A percentile compares a stretch with the other conserved stretches of the same genome.
phyloP scores from a whole-genome alignment of 2,797 vertebrate species.

The Malacoctenus gilli region DNA sequence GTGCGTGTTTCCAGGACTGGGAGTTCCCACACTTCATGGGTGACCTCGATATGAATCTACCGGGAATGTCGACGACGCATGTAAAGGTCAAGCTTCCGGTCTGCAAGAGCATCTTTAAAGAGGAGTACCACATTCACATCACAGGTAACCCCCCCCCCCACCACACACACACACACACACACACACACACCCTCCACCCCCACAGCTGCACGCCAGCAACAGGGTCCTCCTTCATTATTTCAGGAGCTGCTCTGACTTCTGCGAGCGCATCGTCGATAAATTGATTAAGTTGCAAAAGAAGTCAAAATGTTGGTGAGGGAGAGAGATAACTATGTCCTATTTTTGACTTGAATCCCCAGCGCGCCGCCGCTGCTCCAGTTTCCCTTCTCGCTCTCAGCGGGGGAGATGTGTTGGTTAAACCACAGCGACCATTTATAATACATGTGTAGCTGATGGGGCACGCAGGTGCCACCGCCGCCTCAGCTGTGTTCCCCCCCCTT shows the following conservation, averaged over 20 bases:
- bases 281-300: conserved; percentile 33
- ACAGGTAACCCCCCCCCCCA: too few species aligned
- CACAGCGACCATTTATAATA: conserved; percentile 59
- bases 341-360: conserved; percentile 38
- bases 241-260: not conserved
- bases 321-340: conserved; percentile 42
- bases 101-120: conserved; percentile 93
- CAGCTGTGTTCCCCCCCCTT: not conserved
- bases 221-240: conserved; percentile 11
- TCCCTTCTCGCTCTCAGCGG: conserved; percentile 20
- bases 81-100: conserved; percentile 94
- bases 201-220: conserved; percentile 20
- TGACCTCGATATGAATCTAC: conserved; percentile 95
- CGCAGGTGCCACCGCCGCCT: conserved; percentile 45
- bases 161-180: conserved; percentile 56
- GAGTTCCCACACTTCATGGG: conserved; percentile 99
- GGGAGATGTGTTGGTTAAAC: conserved; percentile 53
- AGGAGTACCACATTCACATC: conserved; percentile 97
- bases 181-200: conserved; percentile 41
- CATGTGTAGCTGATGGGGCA: conserved; percentile 51
- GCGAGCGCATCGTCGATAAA: conserved; percentile 10
- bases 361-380: conserved; percentile 48
- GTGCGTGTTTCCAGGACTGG: conserved; percentile 87
- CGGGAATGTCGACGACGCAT: conserved; percentile 92
- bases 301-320: conserved; percentile 24